Percentiles rank a stretch among this genome's conserved stretches.
Evolutionary conservation across 2,888 invertebrate genomes (phyloP).

Genomic region (Epistrophe eligans): DNA sequence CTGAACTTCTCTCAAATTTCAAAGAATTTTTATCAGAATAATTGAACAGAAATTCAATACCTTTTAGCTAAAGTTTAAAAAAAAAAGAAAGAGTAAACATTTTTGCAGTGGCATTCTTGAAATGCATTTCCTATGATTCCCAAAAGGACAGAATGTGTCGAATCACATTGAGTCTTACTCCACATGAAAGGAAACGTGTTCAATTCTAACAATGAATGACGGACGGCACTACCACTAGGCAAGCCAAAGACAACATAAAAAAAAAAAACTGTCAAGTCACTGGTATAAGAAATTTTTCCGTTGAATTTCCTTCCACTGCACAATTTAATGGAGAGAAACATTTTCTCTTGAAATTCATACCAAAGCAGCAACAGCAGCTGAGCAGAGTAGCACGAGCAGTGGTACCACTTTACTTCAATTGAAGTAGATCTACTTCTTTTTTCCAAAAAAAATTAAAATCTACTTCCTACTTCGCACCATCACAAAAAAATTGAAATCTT

Average conservation of each 20-base stretch:
- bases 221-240: background rate
- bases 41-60: background rate
- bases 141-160: background rate
- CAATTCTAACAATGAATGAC: slow-evolving; percentile 21
- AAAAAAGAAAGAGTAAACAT: background rate
- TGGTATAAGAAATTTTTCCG: slow-evolving; percentile 7
- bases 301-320: slow-evolving; percentile 1
- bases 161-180: background rate
- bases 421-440: too few species aligned
- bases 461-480: too few species aligned
- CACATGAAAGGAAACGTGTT: slow-evolving; percentile 19
- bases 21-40: background rate
- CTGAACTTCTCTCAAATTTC: background rate
- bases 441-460: too few species aligned
- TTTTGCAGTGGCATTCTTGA: background rate
- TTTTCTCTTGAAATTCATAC: slow-evolving; percentile 16
- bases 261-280: slow-evolving; percentile 6
- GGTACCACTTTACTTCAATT: too few species aligned
- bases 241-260: background rate
- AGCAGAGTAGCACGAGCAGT: too few species aligned
- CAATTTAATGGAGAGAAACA: background rate
- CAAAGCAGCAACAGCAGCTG: background rate
- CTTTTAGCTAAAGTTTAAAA: background rate
- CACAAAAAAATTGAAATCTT: too few species aligned
- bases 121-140: slow-evolving; percentile 5